Conservation (phyloP, 2,797 vertebrate species). For the Diglossa cyanea region DNA sequence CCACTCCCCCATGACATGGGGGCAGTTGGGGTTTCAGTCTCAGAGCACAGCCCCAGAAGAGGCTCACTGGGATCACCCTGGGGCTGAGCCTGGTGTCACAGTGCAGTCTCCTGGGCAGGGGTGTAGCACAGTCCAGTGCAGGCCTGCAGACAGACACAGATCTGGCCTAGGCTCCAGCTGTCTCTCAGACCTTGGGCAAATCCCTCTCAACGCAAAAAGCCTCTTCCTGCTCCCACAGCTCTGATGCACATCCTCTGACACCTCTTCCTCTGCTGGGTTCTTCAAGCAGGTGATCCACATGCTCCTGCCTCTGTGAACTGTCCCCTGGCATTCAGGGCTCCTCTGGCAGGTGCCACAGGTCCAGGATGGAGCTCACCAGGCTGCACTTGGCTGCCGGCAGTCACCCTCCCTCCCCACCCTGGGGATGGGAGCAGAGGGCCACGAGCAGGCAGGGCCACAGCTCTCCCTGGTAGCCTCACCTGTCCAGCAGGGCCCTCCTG, state of each 20-base stretch:
- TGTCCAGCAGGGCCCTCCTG: conserved; percentile 78
- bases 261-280: not conserved
- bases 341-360: not conserved
- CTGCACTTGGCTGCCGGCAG: fast-evolving
- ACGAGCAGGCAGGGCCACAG: not conserved
- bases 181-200: not conserved
- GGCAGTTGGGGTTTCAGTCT: not conserved
- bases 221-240: not conserved
- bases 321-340: not conserved
- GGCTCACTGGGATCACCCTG: not conserved
- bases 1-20: fast-evolving
- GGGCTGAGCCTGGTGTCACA: not conserved
- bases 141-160: not conserved
- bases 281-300: not conserved
- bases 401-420: not conserved
- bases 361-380: not conserved
- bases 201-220: not conserved
- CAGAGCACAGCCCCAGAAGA: not conserved
- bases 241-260: not conserved
- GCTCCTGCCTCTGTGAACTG: not conserved
- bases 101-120: not conserved
- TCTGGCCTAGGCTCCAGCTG: not conserved
- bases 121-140: not conserved
- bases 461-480: conserved; percentile 64
- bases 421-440: not conserved